Evolutionary conservation across 2,797 vertebrate species (phyloP).

Genomic region (Silurus lanzhouensis): DNA sequence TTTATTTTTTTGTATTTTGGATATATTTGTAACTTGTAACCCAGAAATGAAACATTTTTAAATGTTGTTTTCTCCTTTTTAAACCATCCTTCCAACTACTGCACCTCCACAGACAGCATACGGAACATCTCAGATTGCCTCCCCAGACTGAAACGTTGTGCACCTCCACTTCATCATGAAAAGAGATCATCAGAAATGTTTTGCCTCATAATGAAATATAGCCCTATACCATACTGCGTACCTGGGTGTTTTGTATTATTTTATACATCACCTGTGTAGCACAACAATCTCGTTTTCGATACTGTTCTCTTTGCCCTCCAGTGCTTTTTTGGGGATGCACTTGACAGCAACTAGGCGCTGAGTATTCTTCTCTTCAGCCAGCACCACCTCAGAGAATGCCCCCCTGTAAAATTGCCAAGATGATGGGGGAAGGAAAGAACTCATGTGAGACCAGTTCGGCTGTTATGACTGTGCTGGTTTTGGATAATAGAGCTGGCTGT

Average conservation of each 20-base stretch:
- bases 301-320: constrained; percentile 94
- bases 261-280: constrained; percentile 83
- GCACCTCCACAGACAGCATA: neutral
- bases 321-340: constrained; percentile 93
- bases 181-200: neutral
- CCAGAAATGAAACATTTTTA: too few species aligned
- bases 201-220: neutral
- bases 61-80: too few species aligned
- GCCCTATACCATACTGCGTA: too few species aligned
- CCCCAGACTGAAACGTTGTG: neutral
- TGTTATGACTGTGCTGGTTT: neutral
- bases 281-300: constrained; percentile 96
- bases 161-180: neutral
- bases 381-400: constrained; percentile 94
- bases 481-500: neutral
- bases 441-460: constrained; percentile 8
- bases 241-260: neutral
- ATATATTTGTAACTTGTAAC: neutral
- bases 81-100: neutral
- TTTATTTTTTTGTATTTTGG: too few species aligned
- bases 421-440: neutral
- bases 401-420: constrained; percentile 72
- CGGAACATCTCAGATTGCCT: neutral
- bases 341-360: constrained; percentile 94
- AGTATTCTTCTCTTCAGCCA: constrained; percentile 91